Percentiles rank a stretch among this genome's conserved stretches.
These are phyloP conservation scores for Xanthostigma xanthostigma DNA, from an alignment of 2,888 invertebrate species.

Conservation along the genomic window DNA sequence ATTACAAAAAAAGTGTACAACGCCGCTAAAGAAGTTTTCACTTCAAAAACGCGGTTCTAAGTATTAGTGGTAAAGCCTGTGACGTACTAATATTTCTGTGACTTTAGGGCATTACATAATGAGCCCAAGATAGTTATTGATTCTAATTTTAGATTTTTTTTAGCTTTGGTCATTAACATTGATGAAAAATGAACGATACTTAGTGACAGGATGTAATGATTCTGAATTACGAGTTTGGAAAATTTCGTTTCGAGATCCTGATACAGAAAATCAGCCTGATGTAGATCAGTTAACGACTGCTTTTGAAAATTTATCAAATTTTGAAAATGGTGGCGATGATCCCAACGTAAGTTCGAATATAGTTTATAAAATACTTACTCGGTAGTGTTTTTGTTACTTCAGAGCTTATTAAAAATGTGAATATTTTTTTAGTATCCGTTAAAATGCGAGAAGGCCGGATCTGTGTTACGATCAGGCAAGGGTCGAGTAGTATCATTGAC, in stretches of 20 bases:
- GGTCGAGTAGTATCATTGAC: constrained; percentile 66
- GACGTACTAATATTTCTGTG: no score
- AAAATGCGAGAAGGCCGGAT: constrained; percentile 63
- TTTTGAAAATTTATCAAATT: constrained; percentile 31
- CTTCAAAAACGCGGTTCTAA: no score
- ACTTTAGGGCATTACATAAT: no score
- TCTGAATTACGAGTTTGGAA: constrained; percentile 76
- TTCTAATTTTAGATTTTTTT: constrained; percentile 11
- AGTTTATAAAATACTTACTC: background rate
- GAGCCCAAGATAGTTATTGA: background rate
- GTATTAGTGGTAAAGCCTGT: no score
- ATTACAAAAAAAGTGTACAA: no score
- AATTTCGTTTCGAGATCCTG: constrained; percentile 39
- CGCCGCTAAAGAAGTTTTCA: no score
- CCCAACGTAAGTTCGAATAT: constrained; percentile 27
- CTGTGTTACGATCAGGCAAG: constrained; percentile 59
- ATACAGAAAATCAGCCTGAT: constrained; percentile 27
- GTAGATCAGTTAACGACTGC: constrained; percentile 33
- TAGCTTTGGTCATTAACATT: constrained; percentile 77
- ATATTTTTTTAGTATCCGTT: constrained; percentile 40
- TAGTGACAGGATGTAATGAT: constrained; percentile 82
- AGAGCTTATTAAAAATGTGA: background rate
- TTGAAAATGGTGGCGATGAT: constrained; percentile 38
- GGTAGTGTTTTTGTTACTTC: background rate
- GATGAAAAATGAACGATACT: constrained; percentile 58